A percentile compares a stretch with the other conserved stretches of the same genome.
Conservation (phyloP, 2,888 invertebrate genomes). For the Synanthedon tipuliformis region DNA sequence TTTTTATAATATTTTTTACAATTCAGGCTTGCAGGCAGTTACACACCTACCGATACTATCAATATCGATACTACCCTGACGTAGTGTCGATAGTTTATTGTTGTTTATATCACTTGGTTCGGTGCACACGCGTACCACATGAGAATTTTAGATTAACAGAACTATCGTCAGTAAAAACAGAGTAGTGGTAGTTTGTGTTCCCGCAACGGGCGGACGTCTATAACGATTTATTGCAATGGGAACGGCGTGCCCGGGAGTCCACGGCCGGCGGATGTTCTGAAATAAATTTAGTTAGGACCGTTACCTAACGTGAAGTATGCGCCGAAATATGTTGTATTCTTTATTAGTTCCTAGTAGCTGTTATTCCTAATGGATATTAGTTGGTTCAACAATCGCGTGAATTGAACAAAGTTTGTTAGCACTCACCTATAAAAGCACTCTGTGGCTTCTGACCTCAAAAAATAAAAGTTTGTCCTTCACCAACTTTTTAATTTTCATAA, state of each 20-base stretch:
- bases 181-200: conserved; percentile 5
- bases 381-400: not conserved
- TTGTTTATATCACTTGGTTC: not conserved
- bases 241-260: conserved; percentile 41
- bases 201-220: conserved; percentile 29
- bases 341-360: conserved; percentile 26
- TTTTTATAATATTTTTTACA: no score
- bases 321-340: conserved; percentile 50
- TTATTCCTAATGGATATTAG: not conserved
- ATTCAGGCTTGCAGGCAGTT: no score
- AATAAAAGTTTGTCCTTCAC: no score
- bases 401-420: not conserved
- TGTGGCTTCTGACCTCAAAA: no score
- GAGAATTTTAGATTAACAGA: conserved; percentile 7
- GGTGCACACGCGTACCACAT: not conserved
- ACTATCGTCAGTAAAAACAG: conserved; percentile 36
- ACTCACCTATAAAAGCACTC: no score
- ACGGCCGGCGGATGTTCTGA: conserved; percentile 39
- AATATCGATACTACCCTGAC: no score
- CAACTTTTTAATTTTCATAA: no score
- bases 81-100: not conserved
- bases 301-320: conserved; percentile 24
- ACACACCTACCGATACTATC: no score
- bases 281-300: conserved; percentile 50
- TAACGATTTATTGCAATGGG: conserved; percentile 50